Evolutionary conservation across 2,888 invertebrate species (phyloP).

Genomic region (Ophraella communa): DNA sequence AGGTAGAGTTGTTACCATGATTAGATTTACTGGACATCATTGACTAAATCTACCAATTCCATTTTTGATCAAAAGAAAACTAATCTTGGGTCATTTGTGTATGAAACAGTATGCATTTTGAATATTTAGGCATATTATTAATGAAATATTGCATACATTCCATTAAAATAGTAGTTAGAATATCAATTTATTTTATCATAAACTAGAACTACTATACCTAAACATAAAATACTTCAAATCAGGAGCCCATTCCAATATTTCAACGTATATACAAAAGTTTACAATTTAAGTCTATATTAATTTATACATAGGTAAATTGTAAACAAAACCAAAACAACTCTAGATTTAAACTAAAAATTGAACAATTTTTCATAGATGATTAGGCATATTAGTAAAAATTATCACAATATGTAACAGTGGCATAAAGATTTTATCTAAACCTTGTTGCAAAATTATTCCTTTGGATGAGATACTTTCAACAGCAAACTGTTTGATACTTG

Average conservation of each 20-base stretch:
- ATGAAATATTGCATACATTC: background rate
- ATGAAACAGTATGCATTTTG: background rate
- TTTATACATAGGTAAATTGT: background rate
- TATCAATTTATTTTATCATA: background rate
- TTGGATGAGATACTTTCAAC: background rate
- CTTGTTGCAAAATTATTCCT: background rate
- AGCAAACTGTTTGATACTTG: background rate
- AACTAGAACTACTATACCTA: background rate
- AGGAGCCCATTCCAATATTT: background rate
- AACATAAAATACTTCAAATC: background rate
- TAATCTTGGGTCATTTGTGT: background rate
- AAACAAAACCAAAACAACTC: too few relatives aligned
- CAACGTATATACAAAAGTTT: background rate
- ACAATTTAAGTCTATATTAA: background rate
- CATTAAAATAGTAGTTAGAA: background rate
- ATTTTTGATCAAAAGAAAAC: too few relatives aligned
- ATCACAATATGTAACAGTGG: background rate
- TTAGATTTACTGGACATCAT: too few relatives aligned
- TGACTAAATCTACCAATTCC: too few relatives aligned
- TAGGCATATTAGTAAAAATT: too few relatives aligned
- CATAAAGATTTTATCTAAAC: background rate
- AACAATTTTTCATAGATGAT: background rate
- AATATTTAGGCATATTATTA: background rate
- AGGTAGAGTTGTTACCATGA: too few relatives aligned
- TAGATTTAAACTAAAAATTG: too few relatives aligned